Base-by-base conservation (phyloP, 2,113 vertebrate genomes). In the Ctenodactylus gundi region DNA sequence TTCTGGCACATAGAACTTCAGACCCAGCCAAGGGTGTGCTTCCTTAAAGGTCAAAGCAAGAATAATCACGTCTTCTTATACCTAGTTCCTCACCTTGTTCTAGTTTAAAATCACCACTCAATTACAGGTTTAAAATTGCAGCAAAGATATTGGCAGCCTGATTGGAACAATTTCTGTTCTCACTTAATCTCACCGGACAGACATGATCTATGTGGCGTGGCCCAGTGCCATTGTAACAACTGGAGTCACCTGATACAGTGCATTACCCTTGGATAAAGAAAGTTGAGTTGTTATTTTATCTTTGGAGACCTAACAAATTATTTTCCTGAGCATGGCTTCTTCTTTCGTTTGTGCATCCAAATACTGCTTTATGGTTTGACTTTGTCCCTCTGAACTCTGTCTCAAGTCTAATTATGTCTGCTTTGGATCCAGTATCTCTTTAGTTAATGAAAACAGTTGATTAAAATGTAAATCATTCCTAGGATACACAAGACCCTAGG, bases 101-200 rank as follows among this genome's bases (percentile, higher is more conserved):
- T 41, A 72, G 76, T 72, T 85, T 94, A 49, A 96, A 95, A 65
- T 77, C 55, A 64, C 76, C 41, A 44, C 44, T 31, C 21, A 41
- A 34, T 49, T 62, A 49, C 25, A 53, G 39, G 51, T 49, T 88
- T 68, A 73, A 92, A 75, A 78, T 89, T 46, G 82, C 83, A 85
- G 67, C 34, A 11, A 88, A 75, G 10, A 68, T 64, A 75, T 46
- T 96, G 95, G 85, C 94, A 80, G 53, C 68, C 55, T 70, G 44
- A 68, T 34, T 90, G 95, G 85, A 82, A 88, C n/a, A 72, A 11
- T 65, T 41, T 95, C 88, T 94, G 51, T 83, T 68, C 72, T 92
- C 72, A 83, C 67, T 85, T 97, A 97, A 95, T 96, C 96, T 77
- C 53, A 88, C 88, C 3, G 29, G 91, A 96, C 49, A 93, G 93